Percentiles rank a stretch among this genome's conserved stretches.
These are phyloP conservation scores for Drosophila guanche DNA, from an alignment of 1,140 invertebrate genomes.

Conservation along the genomic window DNA sequence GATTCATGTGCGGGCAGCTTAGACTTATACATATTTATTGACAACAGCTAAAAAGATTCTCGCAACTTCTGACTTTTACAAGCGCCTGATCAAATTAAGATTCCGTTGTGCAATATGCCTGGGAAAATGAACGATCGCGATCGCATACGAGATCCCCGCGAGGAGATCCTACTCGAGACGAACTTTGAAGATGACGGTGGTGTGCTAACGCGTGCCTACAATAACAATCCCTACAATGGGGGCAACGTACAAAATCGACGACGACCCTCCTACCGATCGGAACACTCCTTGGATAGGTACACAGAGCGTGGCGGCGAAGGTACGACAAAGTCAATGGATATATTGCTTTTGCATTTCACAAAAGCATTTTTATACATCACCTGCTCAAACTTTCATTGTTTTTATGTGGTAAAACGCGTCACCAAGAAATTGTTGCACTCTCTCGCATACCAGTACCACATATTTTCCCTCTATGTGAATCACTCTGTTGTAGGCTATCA, in stretches of 20 bases:
- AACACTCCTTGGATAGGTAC: constrained; percentile 81
- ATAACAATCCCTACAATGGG: constrained; percentile 72
- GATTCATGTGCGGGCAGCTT: constrained; percentile 4
- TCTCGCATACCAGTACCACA: constrained; percentile 2
- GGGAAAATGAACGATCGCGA: constrained; percentile 70
- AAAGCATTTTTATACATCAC: constrained; percentile 4
- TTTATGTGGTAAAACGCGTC: background rate
- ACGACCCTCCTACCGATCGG: constrained; percentile 72
- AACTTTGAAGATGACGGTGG: constrained; percentile 83
- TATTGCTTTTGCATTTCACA: background rate
- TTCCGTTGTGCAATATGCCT: constrained; percentile 59
- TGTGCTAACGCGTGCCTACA: constrained; percentile 78
- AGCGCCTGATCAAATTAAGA: constrained; percentile 29
- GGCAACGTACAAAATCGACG: constrained; percentile 63
- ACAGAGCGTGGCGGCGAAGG: constrained; percentile 79
- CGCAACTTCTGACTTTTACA: constrained; percentile 8
- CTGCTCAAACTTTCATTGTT: background rate
- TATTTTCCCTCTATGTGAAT: constrained; percentile 39
- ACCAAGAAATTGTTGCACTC: background rate
- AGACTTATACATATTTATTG: constrained; percentile 6
- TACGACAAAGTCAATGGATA: constrained; percentile 42
- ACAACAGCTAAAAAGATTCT: constrained; percentile 1
- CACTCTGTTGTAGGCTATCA: constrained; percentile 27
- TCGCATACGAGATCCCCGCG: constrained; percentile 78
- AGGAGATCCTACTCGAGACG: constrained; percentile 82